Conservation (phyloP, 1,140 invertebrate species). For the Limonius californicus region DNA sequence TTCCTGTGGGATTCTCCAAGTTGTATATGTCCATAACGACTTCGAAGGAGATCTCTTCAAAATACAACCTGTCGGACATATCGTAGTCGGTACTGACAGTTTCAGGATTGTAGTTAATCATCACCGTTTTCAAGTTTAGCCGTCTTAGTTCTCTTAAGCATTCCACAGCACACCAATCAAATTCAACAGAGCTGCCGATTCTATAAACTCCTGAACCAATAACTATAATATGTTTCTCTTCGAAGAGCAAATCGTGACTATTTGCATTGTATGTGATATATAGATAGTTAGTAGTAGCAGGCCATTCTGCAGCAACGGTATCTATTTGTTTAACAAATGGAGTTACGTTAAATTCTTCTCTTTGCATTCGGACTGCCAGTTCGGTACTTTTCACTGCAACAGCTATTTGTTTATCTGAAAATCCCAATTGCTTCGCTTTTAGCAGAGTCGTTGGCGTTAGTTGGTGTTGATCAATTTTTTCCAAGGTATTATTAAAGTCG, state of each 20-base stretch:
- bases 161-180: slow-evolving; percentile 99
- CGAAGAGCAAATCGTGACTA: slow-evolving; percentile 83
- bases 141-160: slow-evolving; percentile 88
- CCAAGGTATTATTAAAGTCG: slow-evolving; percentile 61
- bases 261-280: slow-evolving; percentile 94
- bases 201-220: slow-evolving; percentile 96
- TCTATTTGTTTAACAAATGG: slow-evolving; percentile 98
- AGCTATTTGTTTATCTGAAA: slow-evolving; percentile 97
- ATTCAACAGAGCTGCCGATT: slow-evolving; percentile 98
- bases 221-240: slow-evolving; percentile 77
- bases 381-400: slow-evolving; percentile 82
- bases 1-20: slow-evolving; percentile 86
- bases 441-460: slow-evolving; percentile 62
- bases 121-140: slow-evolving; percentile 87
- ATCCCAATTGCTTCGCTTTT: slow-evolving; percentile 89
- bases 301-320: slow-evolving; percentile 99
- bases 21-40: slow-evolving; percentile 98
- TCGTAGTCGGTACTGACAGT: slow-evolving; percentile 99
- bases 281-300: slow-evolving; percentile 95
- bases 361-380: slow-evolving; percentile 68
- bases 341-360: slow-evolving; percentile 69
- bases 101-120: slow-evolving; percentile 99
- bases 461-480: slow-evolving; percentile 58
- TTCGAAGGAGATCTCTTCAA: slow-evolving; percentile 99
- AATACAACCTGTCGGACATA: slow-evolving; percentile 97